These are phyloP conservation scores for Enteromius paludinosus DNA, from an alignment of 2,797 vertebrate species.

Conservation along the genomic window DNA sequence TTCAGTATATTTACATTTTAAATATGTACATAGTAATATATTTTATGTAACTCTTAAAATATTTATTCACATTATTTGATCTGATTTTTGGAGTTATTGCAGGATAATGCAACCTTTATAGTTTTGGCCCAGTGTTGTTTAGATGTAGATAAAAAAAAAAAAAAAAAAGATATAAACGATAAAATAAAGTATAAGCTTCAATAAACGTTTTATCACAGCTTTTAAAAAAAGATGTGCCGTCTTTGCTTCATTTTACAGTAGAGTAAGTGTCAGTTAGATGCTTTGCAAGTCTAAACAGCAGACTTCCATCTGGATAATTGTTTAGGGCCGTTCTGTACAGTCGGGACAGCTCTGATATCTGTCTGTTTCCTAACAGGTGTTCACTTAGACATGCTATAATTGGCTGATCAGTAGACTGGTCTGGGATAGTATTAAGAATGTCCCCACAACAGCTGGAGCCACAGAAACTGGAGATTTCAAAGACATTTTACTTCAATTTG, in stretches of 20 bases:
- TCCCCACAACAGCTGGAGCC: neutral
- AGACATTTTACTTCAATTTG: neutral
- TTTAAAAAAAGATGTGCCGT: neutral
- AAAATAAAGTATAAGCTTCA: neutral
- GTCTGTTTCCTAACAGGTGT: slow-evolving; percentile 6
- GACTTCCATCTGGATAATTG: slow-evolving; percentile 18
- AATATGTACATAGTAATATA: neutral
- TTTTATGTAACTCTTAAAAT: neutral
- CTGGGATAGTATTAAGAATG: neutral
- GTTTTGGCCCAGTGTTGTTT: neutral
- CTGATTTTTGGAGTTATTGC: neutral
- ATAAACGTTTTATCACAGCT: neutral
- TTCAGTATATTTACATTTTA: neutral
- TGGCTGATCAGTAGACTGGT: neutral
- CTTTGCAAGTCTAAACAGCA: neutral
- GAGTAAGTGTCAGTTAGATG: neutral
- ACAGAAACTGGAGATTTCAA: neutral
- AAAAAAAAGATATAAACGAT: too few species aligned
- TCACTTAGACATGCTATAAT: slow-evolving; percentile 8
- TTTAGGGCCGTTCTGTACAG: neutral
- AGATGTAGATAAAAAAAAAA: neutral
- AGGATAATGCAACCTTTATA: neutral
- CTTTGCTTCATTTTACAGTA: neutral
- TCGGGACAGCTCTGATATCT: neutral
- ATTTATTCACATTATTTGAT: too few species aligned